A percentile compares a stretch with the other conserved stretches of the same genome.
Evolutionary conservation across 2,888 invertebrate species (phyloP).

Genomic region (Eupeodes luniger): DNA sequence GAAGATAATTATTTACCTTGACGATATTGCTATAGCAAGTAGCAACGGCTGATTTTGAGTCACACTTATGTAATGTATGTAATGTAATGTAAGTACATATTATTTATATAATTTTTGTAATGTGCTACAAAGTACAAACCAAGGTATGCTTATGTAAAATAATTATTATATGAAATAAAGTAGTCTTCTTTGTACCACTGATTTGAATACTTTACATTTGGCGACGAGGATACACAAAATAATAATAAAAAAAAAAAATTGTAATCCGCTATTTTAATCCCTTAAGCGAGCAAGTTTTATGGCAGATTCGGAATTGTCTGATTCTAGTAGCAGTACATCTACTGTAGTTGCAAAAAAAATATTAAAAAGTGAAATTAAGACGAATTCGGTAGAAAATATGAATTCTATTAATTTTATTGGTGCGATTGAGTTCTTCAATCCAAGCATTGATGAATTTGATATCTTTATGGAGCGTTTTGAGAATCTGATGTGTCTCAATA

Average conservation of each 20-base stretch:
- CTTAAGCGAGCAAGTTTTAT: background rate
- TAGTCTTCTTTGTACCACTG: too few species aligned
- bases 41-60: background rate
- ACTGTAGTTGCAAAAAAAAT: constrained; percentile 14
- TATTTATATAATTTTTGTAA: too few species aligned
- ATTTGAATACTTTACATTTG: background rate
- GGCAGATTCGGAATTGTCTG: constrained; percentile 1
- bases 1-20: constrained; percentile 24
- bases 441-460: constrained; percentile 28
- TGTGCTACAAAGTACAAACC: too few species aligned
- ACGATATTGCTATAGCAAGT: background rate
- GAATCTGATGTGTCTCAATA: constrained; percentile 34
- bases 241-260: background rate
- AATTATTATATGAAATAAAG: too few species aligned
- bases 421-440: constrained; percentile 33
- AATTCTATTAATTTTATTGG: constrained; percentile 15
- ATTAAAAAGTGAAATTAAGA: background rate
- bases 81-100: too few species aligned
- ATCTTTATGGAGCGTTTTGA: constrained; percentile 32
- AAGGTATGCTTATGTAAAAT: too few species aligned
- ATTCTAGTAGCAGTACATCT: constrained; percentile 10
- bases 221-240: constrained; percentile 2
- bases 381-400: constrained; percentile 13
- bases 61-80: too few species aligned
- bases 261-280: background rate